Percentiles rank a stretch among this genome's conserved stretches.
Evolutionary conservation across 1,140 invertebrate genomes (phyloP).

Genomic region (Hirudo medicinalis): DNA sequence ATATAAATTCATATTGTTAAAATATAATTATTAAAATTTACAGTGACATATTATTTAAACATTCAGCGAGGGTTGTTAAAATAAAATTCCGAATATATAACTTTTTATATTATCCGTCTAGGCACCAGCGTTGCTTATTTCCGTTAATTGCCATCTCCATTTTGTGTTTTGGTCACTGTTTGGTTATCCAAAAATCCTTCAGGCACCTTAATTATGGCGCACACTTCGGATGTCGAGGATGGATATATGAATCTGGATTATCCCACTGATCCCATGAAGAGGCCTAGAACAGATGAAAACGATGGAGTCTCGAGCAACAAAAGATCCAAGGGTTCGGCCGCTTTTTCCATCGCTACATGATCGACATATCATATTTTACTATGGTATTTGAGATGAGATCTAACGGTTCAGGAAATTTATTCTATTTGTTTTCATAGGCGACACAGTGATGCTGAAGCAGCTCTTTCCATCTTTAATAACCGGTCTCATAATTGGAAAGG

Average conservation of each 20-base stretch:
- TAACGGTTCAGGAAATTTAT: not conserved
- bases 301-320: not conserved
- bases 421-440: slow-evolving; percentile 22
- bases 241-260: slow-evolving; percentile 1
- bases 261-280: not conserved
- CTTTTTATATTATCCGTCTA: too few relatives aligned
- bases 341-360: too few relatives aligned
- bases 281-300: slow-evolving; percentile 7
- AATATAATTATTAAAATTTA: too few relatives aligned
- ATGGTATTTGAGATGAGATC: not conserved
- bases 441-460: slow-evolving; percentile 62
- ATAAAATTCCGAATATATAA: too few relatives aligned
- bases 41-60: too few relatives aligned
- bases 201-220: not conserved
- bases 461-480: slow-evolving; percentile 86
- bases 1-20: too few relatives aligned
- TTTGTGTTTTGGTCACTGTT: too few relatives aligned
- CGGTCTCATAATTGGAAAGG: slow-evolving; percentile 92
- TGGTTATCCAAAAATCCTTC: too few relatives aligned
- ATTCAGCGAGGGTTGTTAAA: too few relatives aligned
- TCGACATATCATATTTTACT: too few relatives aligned
- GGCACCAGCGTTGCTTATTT: too few relatives aligned
- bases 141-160: too few relatives aligned
- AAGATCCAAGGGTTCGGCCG: not conserved
- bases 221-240: slow-evolving; percentile 1